Base-by-base conservation (phyloP, 2,888 invertebrate genomes). In the Ormyrus rosae region DNA sequence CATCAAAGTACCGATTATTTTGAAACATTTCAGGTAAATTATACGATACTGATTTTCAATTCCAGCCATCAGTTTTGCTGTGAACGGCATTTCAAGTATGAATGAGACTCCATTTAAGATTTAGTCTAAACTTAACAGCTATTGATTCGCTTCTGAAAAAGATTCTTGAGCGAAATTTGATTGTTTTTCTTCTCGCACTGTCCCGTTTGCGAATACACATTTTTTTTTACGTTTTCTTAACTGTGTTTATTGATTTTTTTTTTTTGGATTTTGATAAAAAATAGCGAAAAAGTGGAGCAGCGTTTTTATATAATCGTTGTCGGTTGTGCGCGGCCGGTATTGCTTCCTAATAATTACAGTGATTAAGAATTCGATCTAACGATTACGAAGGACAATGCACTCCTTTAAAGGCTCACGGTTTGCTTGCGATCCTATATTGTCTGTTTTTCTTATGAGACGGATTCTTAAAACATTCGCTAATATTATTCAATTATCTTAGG, bases 81-180 rank as follows among this genome's bases (percentile, higher is more conserved):
- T 34, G 34, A 4, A 34, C 4, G 34, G 34, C 71, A 61, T 50
- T 45, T 61, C 56, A 63, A 74, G 50, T 67, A 58, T 51, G 19
- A 65, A 74, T 67, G 50, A n/a, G n/a, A 60, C 51, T 67, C 55
- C 51, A 58, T 51, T 34, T 34, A 34, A 34, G 46, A 19, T 84
- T 86, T 87, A 85, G 83, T 81, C 86, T 86, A 86, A 85, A 76
- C 85, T 87, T 86, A 87, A 85, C 67, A 79, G 72, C 85, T 86
- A 88, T 85, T 80, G 78, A 84, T 82, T 85, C 82, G 84, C 85
- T 86, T 88, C 86, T 87, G 83, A 87, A 87, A 87, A 86, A 84
- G 83, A 70, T 85, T 80, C 48, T 88, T 87, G 88, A 89, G 88
- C 88, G 87, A 86, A 85, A 85, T 89, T 89, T 89, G 89, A 89